phyloP scores from a whole-genome alignment of 2,888 invertebrate genomes.

The Cheilosia pagana region DNA sequence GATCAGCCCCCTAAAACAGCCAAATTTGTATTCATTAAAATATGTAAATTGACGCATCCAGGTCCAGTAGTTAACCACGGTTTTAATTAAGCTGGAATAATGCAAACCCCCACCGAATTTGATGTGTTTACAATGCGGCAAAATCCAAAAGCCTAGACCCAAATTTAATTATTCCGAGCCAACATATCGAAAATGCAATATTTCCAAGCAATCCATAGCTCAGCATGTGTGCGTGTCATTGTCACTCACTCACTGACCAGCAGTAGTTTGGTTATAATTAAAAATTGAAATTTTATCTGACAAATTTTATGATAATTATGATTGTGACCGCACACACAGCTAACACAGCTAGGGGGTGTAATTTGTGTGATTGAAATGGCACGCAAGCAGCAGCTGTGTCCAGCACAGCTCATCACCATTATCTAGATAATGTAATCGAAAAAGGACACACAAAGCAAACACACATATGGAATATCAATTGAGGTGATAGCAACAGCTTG shows the following conservation, averaged over 20 bases:
- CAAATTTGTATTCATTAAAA: too few species aligned
- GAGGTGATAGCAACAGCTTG: constrained; percentile 15
- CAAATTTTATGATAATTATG: constrained; percentile 44
- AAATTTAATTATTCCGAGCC: constrained; percentile 11
- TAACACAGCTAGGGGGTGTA: neutral
- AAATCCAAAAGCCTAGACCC: neutral
- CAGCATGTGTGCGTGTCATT: constrained; percentile 18
- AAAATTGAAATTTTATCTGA: constrained; percentile 54
- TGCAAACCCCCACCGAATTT: too few species aligned
- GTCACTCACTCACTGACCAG: constrained; percentile 45
- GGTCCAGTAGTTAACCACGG: too few species aligned
- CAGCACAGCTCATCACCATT: constrained; percentile 20
- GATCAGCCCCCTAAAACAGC: too few species aligned
- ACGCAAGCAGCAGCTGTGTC: constrained; percentile 46
- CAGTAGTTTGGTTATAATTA: constrained; percentile 43
- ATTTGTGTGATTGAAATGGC: constrained; percentile 25
- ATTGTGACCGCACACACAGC: constrained; percentile 37
- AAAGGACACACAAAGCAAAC: neutral
- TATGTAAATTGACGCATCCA: too few species aligned
- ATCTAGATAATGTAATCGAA: neutral
- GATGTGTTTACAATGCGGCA: neutral
- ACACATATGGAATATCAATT: neutral
- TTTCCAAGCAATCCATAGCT: neutral
- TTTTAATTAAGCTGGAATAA: too few species aligned
- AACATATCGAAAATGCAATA: neutral